These are phyloP conservation scores for Pempheris klunzingeri DNA, from an alignment of 2,797 vertebrate species.

Conservation along the genomic window DNA sequence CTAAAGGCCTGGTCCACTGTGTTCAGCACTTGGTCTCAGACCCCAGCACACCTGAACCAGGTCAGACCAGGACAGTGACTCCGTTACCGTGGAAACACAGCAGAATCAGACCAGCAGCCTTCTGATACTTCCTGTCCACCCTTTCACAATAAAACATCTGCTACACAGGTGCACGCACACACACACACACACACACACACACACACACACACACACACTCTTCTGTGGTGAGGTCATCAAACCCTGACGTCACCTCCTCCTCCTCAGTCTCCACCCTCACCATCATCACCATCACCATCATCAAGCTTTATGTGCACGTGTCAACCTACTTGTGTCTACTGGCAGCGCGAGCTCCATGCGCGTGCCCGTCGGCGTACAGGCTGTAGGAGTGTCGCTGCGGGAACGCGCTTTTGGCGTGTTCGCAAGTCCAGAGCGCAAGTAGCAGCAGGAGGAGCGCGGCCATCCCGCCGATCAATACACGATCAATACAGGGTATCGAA, in stretches of 20 bases:
- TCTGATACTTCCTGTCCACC: background rate
- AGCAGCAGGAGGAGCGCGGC: conserved; percentile 53
- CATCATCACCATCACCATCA: conserved; percentile 20
- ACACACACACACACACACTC: background rate
- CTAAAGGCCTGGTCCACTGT: no score
- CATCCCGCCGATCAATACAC: conserved; percentile 63
- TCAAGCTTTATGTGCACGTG: conserved; percentile 54
- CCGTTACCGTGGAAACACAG: background rate
- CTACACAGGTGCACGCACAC: background rate
- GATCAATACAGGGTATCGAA: conserved; percentile 35
- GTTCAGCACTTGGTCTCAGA: no score
- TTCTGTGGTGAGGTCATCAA: conserved; percentile 12
- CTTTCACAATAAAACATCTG: conserved; percentile 28
- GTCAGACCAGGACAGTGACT: no score
- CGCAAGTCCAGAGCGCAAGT: conserved; percentile 68
- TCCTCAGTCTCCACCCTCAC: conserved; percentile 7
- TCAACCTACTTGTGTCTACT: conserved; percentile 77
- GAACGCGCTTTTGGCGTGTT: conserved; percentile 67
- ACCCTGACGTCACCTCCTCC: conserved; percentile 23
- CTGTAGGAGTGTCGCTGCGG: conserved; percentile 68
- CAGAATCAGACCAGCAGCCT: conserved; percentile 13
- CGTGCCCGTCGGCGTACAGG: conserved; percentile 65
- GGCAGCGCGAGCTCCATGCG: conserved; percentile 65
- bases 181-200: background rate
- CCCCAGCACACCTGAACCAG: no score